phyloP scores from a whole-genome alignment of 2,888 invertebrate species.

The Andricus quercusramuli region DNA sequence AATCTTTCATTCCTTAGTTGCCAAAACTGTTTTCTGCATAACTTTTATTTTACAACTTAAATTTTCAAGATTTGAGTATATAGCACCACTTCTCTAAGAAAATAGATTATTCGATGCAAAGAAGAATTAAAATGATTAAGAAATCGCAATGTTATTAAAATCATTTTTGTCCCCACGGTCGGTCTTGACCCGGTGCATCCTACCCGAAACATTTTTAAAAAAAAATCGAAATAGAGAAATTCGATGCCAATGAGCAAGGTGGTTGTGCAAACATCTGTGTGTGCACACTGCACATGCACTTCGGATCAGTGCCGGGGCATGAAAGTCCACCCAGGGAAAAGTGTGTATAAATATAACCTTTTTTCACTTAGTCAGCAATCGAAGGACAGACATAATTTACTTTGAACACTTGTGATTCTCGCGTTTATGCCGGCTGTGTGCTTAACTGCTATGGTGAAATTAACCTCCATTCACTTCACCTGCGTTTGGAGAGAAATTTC shows the following conservation, averaged over 20 bases:
- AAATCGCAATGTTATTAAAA: no score
- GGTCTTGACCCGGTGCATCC: no score
- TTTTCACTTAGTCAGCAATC: background rate
- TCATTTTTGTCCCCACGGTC: no score
- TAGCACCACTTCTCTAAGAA: no score
- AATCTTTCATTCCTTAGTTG: no score
- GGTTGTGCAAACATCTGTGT: background rate
- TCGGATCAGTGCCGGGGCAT: background rate
- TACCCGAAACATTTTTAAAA: background rate
- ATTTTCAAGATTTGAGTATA: no score
- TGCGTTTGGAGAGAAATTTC: constrained; percentile 31
- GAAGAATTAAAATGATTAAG: no score
- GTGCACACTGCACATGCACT: constrained; percentile 25
- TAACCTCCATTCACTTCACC: constrained; percentile 39
- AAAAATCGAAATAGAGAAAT: background rate
- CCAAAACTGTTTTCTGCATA: no score
- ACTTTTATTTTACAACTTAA: no score
- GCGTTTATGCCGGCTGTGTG: background rate
- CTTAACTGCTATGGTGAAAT: constrained; percentile 18
- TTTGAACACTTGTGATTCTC: constrained; percentile 22
- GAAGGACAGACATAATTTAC: constrained; percentile 20
- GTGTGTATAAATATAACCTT: background rate
- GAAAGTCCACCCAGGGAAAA: background rate
- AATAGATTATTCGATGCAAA: no score
- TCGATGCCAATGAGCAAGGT: background rate